Conservation (phyloP, 2,888 invertebrate species). For the Euproctis similis region DNA sequence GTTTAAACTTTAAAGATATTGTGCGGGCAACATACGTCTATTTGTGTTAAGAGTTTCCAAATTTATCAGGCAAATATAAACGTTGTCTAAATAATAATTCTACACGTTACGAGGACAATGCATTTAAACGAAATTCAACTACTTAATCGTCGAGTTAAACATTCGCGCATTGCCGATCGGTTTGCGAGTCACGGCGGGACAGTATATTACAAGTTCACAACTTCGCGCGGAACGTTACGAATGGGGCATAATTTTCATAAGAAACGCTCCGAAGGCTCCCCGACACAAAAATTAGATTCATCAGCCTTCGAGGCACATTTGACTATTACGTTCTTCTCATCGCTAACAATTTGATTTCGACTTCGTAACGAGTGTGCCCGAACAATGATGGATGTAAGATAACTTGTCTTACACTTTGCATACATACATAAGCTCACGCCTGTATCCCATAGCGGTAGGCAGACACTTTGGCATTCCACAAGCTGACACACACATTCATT, state of each 20-base stretch:
- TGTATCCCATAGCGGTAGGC: too few species aligned
- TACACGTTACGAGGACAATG: too few species aligned
- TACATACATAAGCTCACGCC: too few species aligned
- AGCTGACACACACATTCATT: too few species aligned
- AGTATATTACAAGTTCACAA: conserved; percentile 72
- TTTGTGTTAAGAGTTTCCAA: too few species aligned
- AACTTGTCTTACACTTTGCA: conserved; percentile 43
- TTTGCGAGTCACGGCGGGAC: conserved; percentile 67
- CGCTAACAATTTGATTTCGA: conserved; percentile 56
- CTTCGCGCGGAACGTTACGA: conserved; percentile 59
- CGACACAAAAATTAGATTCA: conserved; percentile 69
- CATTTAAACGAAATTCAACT: conserved; percentile 29
- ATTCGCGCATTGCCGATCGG: conserved; percentile 32
- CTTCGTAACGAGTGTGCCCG: conserved; percentile 54
- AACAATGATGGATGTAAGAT: conserved; percentile 54
- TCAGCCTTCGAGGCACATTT: conserved; percentile 56
- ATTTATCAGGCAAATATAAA: too few species aligned
- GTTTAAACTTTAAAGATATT: too few species aligned
- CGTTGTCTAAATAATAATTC: too few species aligned
- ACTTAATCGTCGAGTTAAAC: conserved; percentile 25
- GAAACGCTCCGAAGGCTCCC: conserved; percentile 53
- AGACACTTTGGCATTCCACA: too few species aligned
- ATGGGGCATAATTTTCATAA: conserved; percentile 73
- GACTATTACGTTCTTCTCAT: conserved; percentile 46
- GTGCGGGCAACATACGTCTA: too few species aligned